Conservation (phyloP, 2,888 invertebrate species). For the Digitonthophagus gazella region DNA sequence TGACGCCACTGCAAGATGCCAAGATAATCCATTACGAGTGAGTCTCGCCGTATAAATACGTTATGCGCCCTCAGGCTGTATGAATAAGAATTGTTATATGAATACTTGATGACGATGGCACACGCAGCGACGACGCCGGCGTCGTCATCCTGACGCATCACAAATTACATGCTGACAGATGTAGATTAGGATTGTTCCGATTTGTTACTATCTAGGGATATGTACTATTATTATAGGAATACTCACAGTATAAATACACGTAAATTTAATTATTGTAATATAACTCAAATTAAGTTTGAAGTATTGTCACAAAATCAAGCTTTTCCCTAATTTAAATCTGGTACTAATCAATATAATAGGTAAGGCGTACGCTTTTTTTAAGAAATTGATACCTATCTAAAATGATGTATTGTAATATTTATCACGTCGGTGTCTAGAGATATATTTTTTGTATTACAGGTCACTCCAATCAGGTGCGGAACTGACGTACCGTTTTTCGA, state of each 20-base stretch:
- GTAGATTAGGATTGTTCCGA: background rate
- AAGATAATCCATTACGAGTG: constrained; percentile 28
- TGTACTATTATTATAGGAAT: background rate
- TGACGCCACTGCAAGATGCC: constrained; percentile 27
- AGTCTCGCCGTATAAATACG: constrained; percentile 18
- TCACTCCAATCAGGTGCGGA: constrained; percentile 51
- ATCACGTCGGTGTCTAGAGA: background rate
- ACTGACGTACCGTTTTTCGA: constrained; percentile 56
- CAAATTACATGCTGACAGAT: background rate
- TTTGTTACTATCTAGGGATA: background rate
- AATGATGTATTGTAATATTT: constrained; percentile 8
- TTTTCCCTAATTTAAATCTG: too few relatives aligned
- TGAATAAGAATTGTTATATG: constrained; percentile 6
- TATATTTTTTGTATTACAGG: constrained; percentile 36
- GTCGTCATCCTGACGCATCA: background rate
- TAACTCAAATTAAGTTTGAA: too few relatives aligned
- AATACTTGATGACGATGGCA: background rate
- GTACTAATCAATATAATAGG: too few relatives aligned
- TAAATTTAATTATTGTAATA: too few relatives aligned
- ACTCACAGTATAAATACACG: too few relatives aligned
- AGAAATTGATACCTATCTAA: too few relatives aligned
- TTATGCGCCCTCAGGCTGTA: background rate
- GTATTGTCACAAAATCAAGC: too few relatives aligned
- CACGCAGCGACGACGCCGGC: background rate
- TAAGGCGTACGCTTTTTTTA: too few relatives aligned